Base-by-base conservation (phyloP, 2,797 vertebrate species). In the Antennarius maculatus region DNA sequence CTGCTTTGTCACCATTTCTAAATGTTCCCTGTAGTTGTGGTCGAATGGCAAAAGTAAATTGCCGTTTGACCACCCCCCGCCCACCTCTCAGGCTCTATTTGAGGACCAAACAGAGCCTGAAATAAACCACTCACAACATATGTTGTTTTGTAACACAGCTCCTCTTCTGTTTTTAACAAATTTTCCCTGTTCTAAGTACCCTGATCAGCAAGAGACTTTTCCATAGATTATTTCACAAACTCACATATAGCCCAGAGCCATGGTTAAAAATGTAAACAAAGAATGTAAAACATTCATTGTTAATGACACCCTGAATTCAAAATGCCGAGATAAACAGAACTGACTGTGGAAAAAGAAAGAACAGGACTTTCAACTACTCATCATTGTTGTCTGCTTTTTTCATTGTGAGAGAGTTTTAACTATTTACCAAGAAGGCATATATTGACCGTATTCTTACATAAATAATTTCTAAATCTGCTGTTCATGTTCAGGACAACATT, bases 1-100 rank as follows among this genome's bases (percentile, higher is more conserved):
- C 70, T 84, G 80, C 82, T 79, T 86, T 80, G 80, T 82, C 82
- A 83, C 80, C 69, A 39, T 78, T 57, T 66, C 53, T 71, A 66
- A 68, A 77, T 61, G 48, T 48, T n/a, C 47, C 66, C n/a, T 17
- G 18, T 52, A 50, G 76, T 54, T 66, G 46, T 60, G 54, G 48
- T 57, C 8, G 5, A 51, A 59, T 53, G 66, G 73, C 58, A 62
- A 77, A 71, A 50, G 29, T 72, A 77, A 81, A 82, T 80, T 76
- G 73, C 65, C 76, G 23, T 23, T 23, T 23, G 23, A 23, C 23
- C 23, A 23, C 23, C 23, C 23, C 23, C 23, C 23, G 23, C 23
- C 23, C 23, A 1, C 23, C 23, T 23, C 1, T 23, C 23, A 2
- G 2, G 23, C 23, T 23, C 23, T 23, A 23, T 23, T 23, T 23